Evolutionary conservation across 2,113 vertebrate genomes (phyloP).

Genomic region (Mustela lutreola): DNA sequence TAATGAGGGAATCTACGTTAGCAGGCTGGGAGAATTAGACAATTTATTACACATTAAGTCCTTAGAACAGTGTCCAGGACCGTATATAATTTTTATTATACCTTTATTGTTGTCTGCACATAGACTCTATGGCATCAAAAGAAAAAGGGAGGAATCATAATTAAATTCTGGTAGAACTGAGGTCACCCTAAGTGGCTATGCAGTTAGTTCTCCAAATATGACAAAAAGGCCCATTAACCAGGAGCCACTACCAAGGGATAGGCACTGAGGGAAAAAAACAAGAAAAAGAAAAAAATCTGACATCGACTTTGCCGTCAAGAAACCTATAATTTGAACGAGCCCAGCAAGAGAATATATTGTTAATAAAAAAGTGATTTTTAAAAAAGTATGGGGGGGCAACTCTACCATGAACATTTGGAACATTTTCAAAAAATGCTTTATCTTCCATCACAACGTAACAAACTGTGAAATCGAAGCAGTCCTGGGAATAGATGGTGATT

Average conservation of each 20-base stretch:
- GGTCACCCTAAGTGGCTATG: background rate
- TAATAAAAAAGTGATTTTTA: background rate
- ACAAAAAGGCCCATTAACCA: background rate
- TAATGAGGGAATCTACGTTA: background rate
- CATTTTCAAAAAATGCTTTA: background rate
- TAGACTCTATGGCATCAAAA: background rate
- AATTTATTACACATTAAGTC: background rate
- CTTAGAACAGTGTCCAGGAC: background rate
- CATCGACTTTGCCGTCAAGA: background rate
- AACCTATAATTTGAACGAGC: background rate
- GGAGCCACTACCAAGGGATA: background rate
- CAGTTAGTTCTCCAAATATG: background rate
- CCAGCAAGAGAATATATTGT: background rate
- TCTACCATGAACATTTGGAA: background rate
- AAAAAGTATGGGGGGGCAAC: background rate
- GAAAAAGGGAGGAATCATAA: background rate
- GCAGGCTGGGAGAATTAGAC: background rate
- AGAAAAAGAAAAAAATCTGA: background rate
- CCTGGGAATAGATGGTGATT: background rate
- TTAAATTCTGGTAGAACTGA: background rate
- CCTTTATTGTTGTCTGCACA: background rate
- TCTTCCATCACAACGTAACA: background rate
- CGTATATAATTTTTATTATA: background rate
- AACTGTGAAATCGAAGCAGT: background rate
- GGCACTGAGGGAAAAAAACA: background rate